These are phyloP conservation scores for Xestobium rufovillosum DNA, from an alignment of 2,888 invertebrate genomes.

Conservation along the genomic window DNA sequence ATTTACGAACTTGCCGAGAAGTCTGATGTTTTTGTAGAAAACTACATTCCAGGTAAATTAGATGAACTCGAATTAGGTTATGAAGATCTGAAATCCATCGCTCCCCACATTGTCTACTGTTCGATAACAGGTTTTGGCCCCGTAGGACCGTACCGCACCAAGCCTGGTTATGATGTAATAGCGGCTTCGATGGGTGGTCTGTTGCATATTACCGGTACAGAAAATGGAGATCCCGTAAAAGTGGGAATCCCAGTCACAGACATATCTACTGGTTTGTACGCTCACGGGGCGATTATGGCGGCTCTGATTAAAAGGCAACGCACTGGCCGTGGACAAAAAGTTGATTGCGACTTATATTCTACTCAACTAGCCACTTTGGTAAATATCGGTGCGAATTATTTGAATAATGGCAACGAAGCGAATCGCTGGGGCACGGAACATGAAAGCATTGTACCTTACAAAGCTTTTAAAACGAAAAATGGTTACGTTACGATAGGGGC, in stretches of 20 bases:
- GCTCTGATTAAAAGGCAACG: conserved; percentile 70
- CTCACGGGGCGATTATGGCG: conserved; percentile 90
- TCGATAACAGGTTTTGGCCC: conserved; percentile 90
- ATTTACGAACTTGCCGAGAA: conserved; percentile 64
- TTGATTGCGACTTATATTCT: conserved; percentile 88
- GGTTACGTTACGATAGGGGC: conserved; percentile 81
- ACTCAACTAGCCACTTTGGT: conserved; percentile 86
- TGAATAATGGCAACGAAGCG: conserved; percentile 75
- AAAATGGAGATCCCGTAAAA: conserved; percentile 78
- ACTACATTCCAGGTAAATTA: conserved; percentile 88
- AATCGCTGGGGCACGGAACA: conserved; percentile 88
- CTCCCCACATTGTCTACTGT: conserved; percentile 83
- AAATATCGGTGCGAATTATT: conserved; percentile 82
- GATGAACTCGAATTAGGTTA: conserved; percentile 73
- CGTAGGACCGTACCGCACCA: conserved; percentile 73
- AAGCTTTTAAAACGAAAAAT: conserved; percentile 77
- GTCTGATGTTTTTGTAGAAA: conserved; percentile 87
- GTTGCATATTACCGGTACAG: conserved; percentile 81
- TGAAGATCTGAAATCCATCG: conserved; percentile 56
- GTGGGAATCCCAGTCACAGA: conserved; percentile 91
- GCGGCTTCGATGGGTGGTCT: conserved; percentile 90
- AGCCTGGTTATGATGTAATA: conserved; percentile 95
- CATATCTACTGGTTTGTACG: conserved; percentile 86
- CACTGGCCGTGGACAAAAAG: conserved; percentile 82
- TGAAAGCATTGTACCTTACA: conserved; percentile 90